Evolutionary conservation across 1,140 invertebrate species (phyloP), one percentile per base, ranked within the genome.

Genomic region (Conopomorpha cramerella): DNA sequence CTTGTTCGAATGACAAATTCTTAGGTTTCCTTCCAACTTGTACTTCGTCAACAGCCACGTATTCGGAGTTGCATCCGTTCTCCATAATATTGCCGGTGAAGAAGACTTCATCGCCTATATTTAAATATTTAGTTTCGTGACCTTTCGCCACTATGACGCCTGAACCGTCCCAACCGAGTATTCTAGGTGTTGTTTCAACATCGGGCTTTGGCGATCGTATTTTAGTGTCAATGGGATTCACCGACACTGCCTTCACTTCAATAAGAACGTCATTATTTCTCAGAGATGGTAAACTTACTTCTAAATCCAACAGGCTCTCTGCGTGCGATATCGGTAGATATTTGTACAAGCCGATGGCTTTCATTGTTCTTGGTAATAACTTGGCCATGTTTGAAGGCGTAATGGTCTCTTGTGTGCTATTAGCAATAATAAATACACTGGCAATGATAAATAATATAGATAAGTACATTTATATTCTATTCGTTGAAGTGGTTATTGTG

Each of bases 151-250:
- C 55, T 1, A 74, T 40, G 19, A 62, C 41, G 26, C 70, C 70
- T 3, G 66, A 43, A 14, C 70, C 70, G 30, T 74, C 70, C 47
- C 52, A 71, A 15, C 70, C 70, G 7, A 74, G 45, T 25, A 74
- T 66, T 14, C 61, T 45, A n/a, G 65, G 57, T 11, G 29, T 16
- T 2, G 38, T 36, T 48, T 68, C 60, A 8, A 64, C 31, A 28
- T 36, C 39, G 3, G 57, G 51, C 27, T 42, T 42, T 13, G 65
- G 65, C 3, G 66, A 58, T 7, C 70, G 46, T 31, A 43, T 33
- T 34, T 71, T 74, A 1, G 70, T 61, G 28, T 74, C 70, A 23
- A 74, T 68, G 16, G 70, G 66, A 37, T 74, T 74, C 3, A 74
- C 59, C 32, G 65, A 41, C 8, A 41, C 53, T 13, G 70, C 66